Base-by-base conservation (phyloP, 2,113 vertebrate genomes). In the Ictalurus furcatus region DNA sequence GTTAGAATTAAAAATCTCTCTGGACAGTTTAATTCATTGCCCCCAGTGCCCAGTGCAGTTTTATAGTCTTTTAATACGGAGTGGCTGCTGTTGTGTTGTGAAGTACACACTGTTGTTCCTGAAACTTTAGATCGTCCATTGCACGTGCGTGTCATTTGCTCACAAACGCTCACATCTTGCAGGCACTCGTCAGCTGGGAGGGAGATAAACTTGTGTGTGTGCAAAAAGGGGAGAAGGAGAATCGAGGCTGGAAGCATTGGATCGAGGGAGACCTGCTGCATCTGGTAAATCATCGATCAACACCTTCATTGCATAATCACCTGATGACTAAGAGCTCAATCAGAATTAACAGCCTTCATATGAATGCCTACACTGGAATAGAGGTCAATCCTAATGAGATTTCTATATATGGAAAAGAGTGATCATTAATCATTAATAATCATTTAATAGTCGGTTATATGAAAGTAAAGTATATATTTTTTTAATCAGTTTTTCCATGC, bases 171-270 rank as follows among this genome's bases (percentile, higher is more conserved):
- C 92, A 56, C 65, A 34, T 79, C 13, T 28, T 88, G 89, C 94
- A 99, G 98, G 94, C 97, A 0, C 91, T 97, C 85, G 95, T 99
- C 88, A 95, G 86, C 89, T 99, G 98, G 98, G 97, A 99, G 19
- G 98, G 98, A 0, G 96, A 99, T 88, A 97, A 96, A 89, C 94
- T 99, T 48, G 92, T 98, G 78, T 96, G 96, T 76, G 96, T 98
- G 61, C 98, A 99, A 94, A 98, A 97, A 73, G 98, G 98, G 0
- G 98, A 99, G 89, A 99, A 99, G 91, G 94, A 95, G 12, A 99
- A 99, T 82, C 96, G 98, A 0, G 97, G 98, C 88, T 99, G 98
- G 98, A 98, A 90, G 89, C 97, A 98, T 0, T 99, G 98, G 98
- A 96, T 99, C 5, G 98, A 99, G 90, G 98, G 96, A 85, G 97